These are phyloP conservation scores for Nautilus pompilius DNA, from an alignment of 1,140 invertebrate species.

Conservation along the genomic window DNA sequence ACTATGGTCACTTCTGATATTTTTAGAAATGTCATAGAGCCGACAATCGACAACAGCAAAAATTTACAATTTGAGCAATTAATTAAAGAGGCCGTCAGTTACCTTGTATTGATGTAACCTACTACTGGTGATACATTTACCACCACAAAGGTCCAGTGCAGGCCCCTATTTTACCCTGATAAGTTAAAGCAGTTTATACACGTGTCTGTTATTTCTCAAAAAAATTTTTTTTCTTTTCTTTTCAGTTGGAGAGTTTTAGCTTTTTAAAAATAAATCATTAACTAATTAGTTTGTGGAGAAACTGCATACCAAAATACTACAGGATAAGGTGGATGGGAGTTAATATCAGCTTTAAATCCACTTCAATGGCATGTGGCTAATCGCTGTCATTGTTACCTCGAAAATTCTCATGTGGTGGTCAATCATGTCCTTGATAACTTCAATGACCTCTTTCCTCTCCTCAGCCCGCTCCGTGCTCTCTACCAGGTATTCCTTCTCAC, in stretches of 20 bases:
- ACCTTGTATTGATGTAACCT: no score
- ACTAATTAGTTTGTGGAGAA: background rate
- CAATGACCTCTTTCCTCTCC: constrained; percentile 83
- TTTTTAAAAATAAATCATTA: background rate
- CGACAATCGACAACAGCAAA: no score
- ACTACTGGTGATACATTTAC: no score
- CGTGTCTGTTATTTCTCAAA: background rate
- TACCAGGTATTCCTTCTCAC: constrained; percentile 58
- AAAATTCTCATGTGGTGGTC: constrained; percentile 76
- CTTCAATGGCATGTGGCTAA: background rate
- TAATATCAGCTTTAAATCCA: background rate
- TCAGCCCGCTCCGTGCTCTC: constrained; percentile 67
- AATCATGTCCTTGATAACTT: constrained; percentile 78
- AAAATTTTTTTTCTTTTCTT: background rate
- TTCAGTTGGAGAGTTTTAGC: background rate
- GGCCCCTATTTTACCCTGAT: no score
- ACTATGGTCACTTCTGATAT: no score
- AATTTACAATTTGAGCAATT: no score
- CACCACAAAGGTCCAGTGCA: no score
- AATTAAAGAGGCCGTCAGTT: no score
- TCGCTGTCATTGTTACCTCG: constrained; percentile 52
- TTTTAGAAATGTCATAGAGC: no score
- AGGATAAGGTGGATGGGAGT: background rate
- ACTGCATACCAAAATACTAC: background rate
- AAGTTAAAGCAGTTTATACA: no score